These are phyloP conservation scores for Rotaria magnacalcarata DNA, from an alignment of 2,888 invertebrate species.

Conservation along the genomic window DNA sequence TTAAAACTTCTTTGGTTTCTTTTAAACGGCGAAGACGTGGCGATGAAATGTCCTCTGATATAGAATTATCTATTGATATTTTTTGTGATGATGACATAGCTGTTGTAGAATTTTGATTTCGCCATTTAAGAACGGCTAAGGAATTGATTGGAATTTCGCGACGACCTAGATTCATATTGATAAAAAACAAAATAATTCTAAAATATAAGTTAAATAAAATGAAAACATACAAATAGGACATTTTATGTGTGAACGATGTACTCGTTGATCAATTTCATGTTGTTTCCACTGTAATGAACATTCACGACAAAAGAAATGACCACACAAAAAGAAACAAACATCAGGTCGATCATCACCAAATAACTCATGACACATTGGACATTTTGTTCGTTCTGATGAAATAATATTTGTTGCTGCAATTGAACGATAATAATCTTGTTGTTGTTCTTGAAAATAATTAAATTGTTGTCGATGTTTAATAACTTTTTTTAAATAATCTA, in stretches of 20 bases:
- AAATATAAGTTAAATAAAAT: background rate
- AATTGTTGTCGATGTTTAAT: constrained; percentile 21
- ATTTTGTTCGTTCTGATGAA: background rate
- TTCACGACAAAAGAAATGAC: background rate
- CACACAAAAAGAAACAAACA: constrained; percentile 24
- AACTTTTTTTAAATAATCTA: constrained; percentile 7
- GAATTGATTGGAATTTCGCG: constrained; percentile 3
- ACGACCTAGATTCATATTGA: background rate
- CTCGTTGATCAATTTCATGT: background rate
- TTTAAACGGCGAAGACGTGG: constrained; percentile 8
- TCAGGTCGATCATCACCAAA: constrained; percentile 16
- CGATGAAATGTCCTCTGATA: background rate
- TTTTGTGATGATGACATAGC: background rate
- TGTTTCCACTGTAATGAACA: constrained; percentile 26
- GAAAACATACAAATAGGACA: background rate
- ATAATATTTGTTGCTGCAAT: background rate
- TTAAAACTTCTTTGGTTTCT: background rate
- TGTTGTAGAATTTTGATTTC: background rate
- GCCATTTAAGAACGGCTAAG: background rate
- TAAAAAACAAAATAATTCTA: background rate
- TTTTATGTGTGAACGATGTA: background rate
- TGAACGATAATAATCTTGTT: constrained; percentile 21
- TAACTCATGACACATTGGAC: constrained; percentile 23
- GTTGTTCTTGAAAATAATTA: constrained; percentile 31
- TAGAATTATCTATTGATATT: background rate